phyloP scores from a whole-genome alignment of 2,888 invertebrate species.

The Apomyelois bistriatella region DNA sequence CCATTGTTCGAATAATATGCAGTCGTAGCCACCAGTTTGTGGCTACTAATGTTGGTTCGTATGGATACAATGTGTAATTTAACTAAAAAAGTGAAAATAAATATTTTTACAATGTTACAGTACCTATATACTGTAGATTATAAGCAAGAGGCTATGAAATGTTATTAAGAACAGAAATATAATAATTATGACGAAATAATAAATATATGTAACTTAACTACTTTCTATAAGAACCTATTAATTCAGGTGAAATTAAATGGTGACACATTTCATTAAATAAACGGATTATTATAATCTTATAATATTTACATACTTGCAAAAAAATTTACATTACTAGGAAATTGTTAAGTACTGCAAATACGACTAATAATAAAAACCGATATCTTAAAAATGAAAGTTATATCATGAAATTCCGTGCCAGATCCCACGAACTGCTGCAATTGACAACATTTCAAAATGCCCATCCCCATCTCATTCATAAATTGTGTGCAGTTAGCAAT shows the following conservation, averaged over 20 bases:
- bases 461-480: neutral
- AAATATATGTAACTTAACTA: neutral
- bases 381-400: neutral
- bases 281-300: too few species aligned
- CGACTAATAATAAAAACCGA: too few species aligned
- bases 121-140: slow-evolving; percentile 22
- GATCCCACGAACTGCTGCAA: neutral
- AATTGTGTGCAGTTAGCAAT: neutral
- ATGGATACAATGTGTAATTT: neutral
- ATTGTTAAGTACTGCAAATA: too few species aligned
- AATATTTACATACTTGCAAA: too few species aligned
- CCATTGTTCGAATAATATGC: neutral
- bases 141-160: slow-evolving; percentile 45
- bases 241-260: neutral
- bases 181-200: neutral
- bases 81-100: neutral
- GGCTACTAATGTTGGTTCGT: too few species aligned
- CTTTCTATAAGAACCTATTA: neutral
- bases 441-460: too few species aligned
- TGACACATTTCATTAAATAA: too few species aligned
- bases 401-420: neutral
- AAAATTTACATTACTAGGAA: too few species aligned
- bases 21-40: too few species aligned
- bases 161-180: slow-evolving; percentile 14
- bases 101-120: slow-evolving; percentile 4